These are phyloP conservation scores for Rhodophaea formosa DNA, from an alignment of 2,888 invertebrate species.

Conservation along the genomic window DNA sequence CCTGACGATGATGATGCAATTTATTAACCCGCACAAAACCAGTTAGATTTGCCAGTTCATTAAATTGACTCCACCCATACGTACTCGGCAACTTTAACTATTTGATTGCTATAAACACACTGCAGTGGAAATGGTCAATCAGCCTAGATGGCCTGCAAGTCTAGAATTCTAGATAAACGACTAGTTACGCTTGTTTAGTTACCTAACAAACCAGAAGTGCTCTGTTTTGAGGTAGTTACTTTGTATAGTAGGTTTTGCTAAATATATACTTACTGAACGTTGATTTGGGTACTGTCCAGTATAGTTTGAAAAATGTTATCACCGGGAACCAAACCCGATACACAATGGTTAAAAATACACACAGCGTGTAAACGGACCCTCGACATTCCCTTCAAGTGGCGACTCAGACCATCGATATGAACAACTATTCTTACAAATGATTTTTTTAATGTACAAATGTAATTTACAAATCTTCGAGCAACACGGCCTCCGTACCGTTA, in stretches of 20 bases:
- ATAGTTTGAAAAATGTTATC: no score
- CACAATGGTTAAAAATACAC: no score
- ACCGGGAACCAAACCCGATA: no score
- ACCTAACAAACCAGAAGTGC: conserved; percentile 40
- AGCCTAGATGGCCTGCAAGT: conserved; percentile 66
- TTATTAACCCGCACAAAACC: background rate
- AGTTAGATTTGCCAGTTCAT: background rate
- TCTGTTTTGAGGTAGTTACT: conserved; percentile 26
- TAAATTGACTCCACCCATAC: background rate
- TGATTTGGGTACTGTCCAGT: no score
- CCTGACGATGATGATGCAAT: no score
- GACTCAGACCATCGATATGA: no score
- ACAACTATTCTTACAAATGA: no score
- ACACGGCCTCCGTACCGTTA: no score
- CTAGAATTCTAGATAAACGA: conserved; percentile 62
- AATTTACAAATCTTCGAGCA: no score
- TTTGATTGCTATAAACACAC: conserved; percentile 46
- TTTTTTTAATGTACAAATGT: no score
- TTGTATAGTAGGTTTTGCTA: background rate
- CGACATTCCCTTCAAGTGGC: no score
- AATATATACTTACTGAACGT: background rate
- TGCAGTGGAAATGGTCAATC: conserved; percentile 73
- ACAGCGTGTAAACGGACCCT: no score
- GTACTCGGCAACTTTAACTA: conserved; percentile 19
- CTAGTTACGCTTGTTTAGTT: conserved; percentile 56